Conservation (phyloP, 2,888 invertebrate species). For the Melangyna quadrimaculata region DNA sequence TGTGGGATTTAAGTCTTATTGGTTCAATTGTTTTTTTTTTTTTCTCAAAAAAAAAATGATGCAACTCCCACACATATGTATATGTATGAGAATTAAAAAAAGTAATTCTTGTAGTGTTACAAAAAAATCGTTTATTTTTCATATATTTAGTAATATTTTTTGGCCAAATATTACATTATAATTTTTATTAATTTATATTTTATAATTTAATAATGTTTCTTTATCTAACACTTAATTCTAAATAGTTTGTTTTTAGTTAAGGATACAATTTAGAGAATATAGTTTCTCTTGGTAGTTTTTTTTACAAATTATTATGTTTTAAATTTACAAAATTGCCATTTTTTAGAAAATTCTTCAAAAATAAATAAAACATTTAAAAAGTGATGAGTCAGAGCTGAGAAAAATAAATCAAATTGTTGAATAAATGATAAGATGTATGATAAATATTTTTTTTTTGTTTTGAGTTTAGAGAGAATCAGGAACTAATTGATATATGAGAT, state of each 20-base stretch:
- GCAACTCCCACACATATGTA: not conserved
- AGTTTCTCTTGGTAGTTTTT: not conserved
- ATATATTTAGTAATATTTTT: slow-evolving; percentile 60
- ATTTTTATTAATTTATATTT: not conserved
- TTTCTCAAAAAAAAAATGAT: no score
- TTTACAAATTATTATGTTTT: slow-evolving; percentile 29
- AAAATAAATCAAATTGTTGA: not conserved
- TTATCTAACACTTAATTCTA: slow-evolving; percentile 50
- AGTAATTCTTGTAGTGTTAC: slow-evolving; percentile 30
- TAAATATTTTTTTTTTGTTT: not conserved
- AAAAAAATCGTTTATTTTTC: slow-evolving; percentile 57
- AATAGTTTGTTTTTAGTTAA: slow-evolving; percentile 24
- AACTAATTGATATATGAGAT: slow-evolving; percentile 30
- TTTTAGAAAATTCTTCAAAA: not conserved
- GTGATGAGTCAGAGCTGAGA: not conserved
- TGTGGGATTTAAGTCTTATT: no score
- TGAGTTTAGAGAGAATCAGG: slow-evolving; percentile 38
- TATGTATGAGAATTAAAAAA: not conserved
- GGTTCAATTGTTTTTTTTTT: no score
- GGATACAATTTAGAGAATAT: slow-evolving; percentile 2
- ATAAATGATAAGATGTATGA: not conserved
- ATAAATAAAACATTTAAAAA: not conserved
- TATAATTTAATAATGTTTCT: not conserved
- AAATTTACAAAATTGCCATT: slow-evolving; percentile 11
- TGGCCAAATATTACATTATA: slow-evolving; percentile 46